Base-by-base conservation (phyloP, 1,140 invertebrate genomes). In the Phortica variegata region DNA sequence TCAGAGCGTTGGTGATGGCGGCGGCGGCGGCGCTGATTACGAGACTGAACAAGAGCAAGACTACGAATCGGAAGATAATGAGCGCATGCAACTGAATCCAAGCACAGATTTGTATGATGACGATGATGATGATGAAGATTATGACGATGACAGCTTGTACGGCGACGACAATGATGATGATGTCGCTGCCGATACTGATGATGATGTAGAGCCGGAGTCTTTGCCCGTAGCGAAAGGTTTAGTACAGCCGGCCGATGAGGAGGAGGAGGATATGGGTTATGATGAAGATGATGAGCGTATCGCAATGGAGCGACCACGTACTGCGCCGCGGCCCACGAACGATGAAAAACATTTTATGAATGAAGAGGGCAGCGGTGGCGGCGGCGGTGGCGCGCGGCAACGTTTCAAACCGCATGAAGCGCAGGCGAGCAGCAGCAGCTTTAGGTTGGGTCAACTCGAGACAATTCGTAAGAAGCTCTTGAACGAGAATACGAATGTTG, bases 201-300 rank as follows among this genome's bases (percentile, higher is more conserved):
- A 51, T 15, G 44, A 56, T 8, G 52, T 49, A 16, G 54, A 65
- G 39, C 63, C 60, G 7, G 66, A 63, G 16, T 33, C 62, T 40
- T 37, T 60, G 29, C 68, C 56, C 10, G 42, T 60, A 41, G 49
- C 60, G 43, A 62, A 52, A 43, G 44, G 51, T 51, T 19, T 61
- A 44, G 43, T 53, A 33, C 53, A 58, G 33, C 39, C 47, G n/a
- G 36, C 34, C n/a, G 36, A 47, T 2, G 60, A 70, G 2, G 71
- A 73, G 29, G 69, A 73, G 32, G 72, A 74, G 23, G 72, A 74
- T 23, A 74, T 74, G 71, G 72, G 72, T 8, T 74, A 72, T 23
- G 71, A 74, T 29, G 71, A 75, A 51, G 72, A 74, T 3, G 72
- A 74, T 15, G 72, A 74, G 39, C 61, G 65, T 16, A 56, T 74